Evolutionary conservation across 2,113 vertebrate species (phyloP), one percentile per base, ranked within the genome.

Genomic region (Labrus mixtus): DNA sequence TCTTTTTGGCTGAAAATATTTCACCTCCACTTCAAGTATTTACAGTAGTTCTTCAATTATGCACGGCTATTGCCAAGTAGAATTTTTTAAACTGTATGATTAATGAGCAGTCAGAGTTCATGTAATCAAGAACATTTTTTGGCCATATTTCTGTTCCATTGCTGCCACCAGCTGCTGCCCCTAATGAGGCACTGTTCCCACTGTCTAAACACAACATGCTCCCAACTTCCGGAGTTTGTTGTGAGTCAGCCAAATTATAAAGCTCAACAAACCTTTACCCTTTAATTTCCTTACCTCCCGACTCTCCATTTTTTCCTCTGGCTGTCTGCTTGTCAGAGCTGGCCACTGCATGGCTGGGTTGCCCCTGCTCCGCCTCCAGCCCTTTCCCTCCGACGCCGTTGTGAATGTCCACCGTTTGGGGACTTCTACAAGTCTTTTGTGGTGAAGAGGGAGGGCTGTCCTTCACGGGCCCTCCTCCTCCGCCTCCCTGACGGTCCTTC

Each of bases 371-470:
- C 8, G 56, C 84, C 54, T 91, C 93, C 16, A 51, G 83, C 66
- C 86, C 93, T 91, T 89, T 97, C 90, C 80, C 95, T 92, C 93
- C 79, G 36, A 97, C 87, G 53, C 97, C 97, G 16, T 99, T 98
- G 64, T 96, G 95, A 79, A 97, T 93, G 88, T 88, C 95, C 81
- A 82, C 88, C 6, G 93, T 82, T 10, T 94, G 93, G 71, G 96
- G 96, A 79, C 94, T 91, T 63, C 57, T 78, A 68, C 90, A 94
- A 71, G 92, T 95, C 93, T 98, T 98, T 81, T 96, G 96, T 11
- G 97, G 97, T 33, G 98, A 99, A 1, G 94, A 90, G 0, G 97
- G 96, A 37, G 98, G 97, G 88, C 97, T 97, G 85, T 99, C 98
- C 85, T 96, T 97, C 73, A 92, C 72, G 76, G 95, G 96, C 73